Percentiles rank a stretch among this genome's conserved stretches.
phyloP scores from a whole-genome alignment of 2,797 vertebrate species.

The Serranus cabrilla region DNA sequence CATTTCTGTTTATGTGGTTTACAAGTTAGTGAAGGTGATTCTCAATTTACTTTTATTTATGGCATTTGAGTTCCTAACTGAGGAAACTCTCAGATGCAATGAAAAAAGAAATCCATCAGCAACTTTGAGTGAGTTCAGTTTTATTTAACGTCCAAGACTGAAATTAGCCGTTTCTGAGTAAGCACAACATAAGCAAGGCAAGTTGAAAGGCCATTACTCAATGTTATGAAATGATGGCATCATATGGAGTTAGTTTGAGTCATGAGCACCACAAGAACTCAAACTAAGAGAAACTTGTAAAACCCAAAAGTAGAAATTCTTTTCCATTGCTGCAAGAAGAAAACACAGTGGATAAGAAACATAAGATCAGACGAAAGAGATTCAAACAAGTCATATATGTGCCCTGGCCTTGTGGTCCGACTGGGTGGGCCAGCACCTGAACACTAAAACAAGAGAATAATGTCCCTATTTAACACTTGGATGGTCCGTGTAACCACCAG shows the following conservation, averaged over 20 bases:
- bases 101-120: constrained; percentile 1
- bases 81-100: constrained; percentile 3
- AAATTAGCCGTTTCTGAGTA: constrained; percentile 4
- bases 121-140: constrained; percentile 10
- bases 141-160: constrained; percentile 15
- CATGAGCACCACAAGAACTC: constrained; percentile 16
- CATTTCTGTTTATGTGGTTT: not conserved
- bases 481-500: constrained; percentile 32
- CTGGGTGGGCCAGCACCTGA: constrained; percentile 4
- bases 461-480: constrained; percentile 48
- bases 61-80: not conserved
- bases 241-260: constrained; percentile 14
- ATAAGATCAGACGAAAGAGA: not conserved
- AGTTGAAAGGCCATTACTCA: constrained; percentile 41
- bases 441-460: constrained; percentile 43
- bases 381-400: constrained; percentile 7
- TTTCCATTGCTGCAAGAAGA: not conserved
- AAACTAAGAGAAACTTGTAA: constrained; percentile 6
- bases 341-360: not conserved
- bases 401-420: not conserved
- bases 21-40: not conserved
- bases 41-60: not conserved
- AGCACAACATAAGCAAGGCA: constrained; percentile 18
- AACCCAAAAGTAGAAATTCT: constrained; percentile 5
- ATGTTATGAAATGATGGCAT: constrained; percentile 47